These are phyloP conservation scores for Mamestra configurata DNA, from an alignment of 1,140 invertebrate genomes.

Conservation along the genomic window DNA sequence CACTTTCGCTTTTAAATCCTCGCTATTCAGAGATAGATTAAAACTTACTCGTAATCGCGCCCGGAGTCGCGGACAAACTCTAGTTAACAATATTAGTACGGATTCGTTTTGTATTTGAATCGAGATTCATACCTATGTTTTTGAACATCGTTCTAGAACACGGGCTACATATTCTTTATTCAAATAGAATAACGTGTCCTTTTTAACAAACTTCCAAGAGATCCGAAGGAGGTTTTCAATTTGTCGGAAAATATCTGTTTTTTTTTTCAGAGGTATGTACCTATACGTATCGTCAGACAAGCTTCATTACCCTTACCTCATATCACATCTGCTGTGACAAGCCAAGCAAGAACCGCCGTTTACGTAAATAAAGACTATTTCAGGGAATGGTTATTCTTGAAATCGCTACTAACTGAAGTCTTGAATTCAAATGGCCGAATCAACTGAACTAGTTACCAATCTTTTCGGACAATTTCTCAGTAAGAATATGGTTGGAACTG, in stretches of 20 bases:
- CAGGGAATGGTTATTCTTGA: background rate
- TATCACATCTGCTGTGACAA: background rate
- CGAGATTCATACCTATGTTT: no score
- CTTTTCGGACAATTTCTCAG: no score
- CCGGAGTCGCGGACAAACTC: no score
- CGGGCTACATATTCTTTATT: background rate
- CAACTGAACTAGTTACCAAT: background rate
- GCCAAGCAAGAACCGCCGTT: background rate
- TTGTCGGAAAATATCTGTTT: background rate
- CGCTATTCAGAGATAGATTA: no score
- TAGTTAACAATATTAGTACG: no score
- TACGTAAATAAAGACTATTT: background rate
- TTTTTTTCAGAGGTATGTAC: no score
- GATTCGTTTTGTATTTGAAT: no score
- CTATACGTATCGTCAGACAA: background rate
- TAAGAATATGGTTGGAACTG: no score
- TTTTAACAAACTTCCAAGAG: background rate
- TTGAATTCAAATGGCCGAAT: background rate
- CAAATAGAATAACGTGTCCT: background rate
- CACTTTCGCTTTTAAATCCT: no score
- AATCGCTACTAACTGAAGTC: background rate
- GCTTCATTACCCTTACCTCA: background rate
- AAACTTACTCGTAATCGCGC: no score
- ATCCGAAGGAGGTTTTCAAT: background rate
- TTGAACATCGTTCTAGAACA: no score